Base-by-base conservation (phyloP, 2,797 vertebrate species). In the Alosa sapidissima region DNA sequence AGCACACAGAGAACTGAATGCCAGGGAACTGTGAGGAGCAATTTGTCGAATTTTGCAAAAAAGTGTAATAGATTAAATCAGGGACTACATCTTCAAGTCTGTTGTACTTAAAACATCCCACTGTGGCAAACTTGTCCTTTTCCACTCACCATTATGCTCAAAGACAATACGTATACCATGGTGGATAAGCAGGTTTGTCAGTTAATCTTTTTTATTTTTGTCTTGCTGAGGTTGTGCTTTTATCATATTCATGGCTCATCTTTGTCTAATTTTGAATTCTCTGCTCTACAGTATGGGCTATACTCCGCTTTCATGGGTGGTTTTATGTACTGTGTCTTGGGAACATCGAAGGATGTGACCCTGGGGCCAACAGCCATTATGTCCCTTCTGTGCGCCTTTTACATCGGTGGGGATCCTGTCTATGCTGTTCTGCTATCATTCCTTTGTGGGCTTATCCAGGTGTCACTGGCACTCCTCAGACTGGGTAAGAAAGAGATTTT, bases 311-410 rank as follows among this genome's bases (percentile, higher is more conserved):
- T 98, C 91, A 94, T 96, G 96, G 98, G 98, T 19, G 96, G 98
- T 82, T 98, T 99, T 11, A 91, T 99, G 78, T 99, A 99, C 92
- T 95, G 95, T 84, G 11, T 99, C n/a, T 93, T 99, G 88, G 98
- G 98, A 84, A 99, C 98, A 0, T 97, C 98, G 16, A 98, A 98
- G 90, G 98, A 99, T 0, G 94, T 99, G 91, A 99, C 98, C 0
- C 92, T 99, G 92, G 98, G 98, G 48, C 98, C 98, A 41, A 99
- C 98, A 0, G 98, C 98, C 89, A 98, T 99, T 95, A 97, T 99
- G 98, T 99, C 98, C 0, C 96, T 99, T 58, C 94, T 99, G 55
- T 97, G 98, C 65, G 96, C 96, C 28, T 94, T 95, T 0, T 97
- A 98, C 33, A 92, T 97, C 0, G 95, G 92, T 83, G 95, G 93